Conservation (phyloP, 2,797 vertebrate species). For the Oophaga sylvatica region DNA sequence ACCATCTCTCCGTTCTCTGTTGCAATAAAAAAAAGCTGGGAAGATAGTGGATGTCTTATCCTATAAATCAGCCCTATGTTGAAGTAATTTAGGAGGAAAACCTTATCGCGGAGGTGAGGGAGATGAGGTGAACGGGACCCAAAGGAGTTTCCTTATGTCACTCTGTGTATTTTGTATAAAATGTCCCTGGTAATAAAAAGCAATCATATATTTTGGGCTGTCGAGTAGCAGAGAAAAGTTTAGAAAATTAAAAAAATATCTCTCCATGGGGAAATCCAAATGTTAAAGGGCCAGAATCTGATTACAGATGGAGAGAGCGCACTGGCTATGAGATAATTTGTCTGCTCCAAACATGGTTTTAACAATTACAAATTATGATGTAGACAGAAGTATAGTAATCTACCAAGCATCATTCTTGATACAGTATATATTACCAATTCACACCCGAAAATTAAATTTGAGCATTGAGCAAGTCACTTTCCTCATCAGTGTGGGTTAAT, state of each 20-base stretch:
- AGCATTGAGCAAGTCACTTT: background rate
- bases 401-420: background rate
- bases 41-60: constrained; percentile 37
- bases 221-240: constrained; percentile 11
- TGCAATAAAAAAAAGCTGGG: constrained; percentile 40
- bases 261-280: constrained; percentile 26
- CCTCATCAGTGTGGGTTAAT: background rate
- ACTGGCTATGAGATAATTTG: background rate
- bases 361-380: background rate
- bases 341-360: background rate
- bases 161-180: constrained; percentile 58
- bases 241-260: constrained; percentile 36
- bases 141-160: constrained; percentile 42
- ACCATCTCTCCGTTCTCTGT: constrained; percentile 7
- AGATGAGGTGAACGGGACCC: constrained; percentile 43
- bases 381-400: background rate
- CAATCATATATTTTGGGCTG: constrained; percentile 46
- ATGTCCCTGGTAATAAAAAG: constrained; percentile 50
- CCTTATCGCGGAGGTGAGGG: constrained; percentile 39
- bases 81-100: constrained; percentile 53
- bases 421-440: background rate
- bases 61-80: constrained; percentile 46
- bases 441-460: background rate
- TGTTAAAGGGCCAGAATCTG: constrained; percentile 8
- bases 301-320: background rate